A percentile compares a stretch with the other conserved stretches of the same genome.
Conservation (phyloP, 2,113 vertebrate genomes). For the Labrus mixtus region DNA sequence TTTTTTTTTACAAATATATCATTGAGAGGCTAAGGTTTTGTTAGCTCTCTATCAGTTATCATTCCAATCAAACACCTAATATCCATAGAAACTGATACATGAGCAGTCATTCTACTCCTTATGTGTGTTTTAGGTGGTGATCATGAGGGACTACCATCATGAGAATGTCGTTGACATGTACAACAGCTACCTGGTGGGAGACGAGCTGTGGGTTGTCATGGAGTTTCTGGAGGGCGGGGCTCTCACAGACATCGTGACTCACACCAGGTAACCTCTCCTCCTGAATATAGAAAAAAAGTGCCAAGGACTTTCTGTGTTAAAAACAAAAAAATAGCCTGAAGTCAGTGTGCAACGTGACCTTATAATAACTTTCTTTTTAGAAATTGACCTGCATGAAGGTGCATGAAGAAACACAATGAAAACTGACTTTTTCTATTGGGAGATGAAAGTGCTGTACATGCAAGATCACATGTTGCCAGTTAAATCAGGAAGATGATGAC, state of each 20-base stretch:
- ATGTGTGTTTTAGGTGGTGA: constrained; percentile 89
- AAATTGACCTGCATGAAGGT: no score
- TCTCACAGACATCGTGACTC: constrained; percentile 97
- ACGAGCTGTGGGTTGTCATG: constrained; percentile 99
- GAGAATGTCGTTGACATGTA: constrained; percentile 99
- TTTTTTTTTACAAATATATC: background rate
- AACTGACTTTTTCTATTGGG: no score
- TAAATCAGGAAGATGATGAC: no score
- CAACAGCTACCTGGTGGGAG: constrained; percentile 96
- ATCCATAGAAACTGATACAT: background rate
- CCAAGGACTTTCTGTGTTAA: no score
- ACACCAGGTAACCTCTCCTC: constrained; percentile 89
- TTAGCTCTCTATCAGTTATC: background rate
- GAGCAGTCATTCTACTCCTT: background rate
- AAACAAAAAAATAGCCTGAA: no score
- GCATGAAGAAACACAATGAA: no score
- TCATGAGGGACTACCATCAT: constrained; percentile 99
- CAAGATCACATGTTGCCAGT: no score
- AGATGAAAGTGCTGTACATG: no score
- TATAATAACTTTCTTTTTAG: no score
- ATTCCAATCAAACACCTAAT: background rate
- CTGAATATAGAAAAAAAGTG: background rate
- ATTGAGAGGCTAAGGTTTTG: background rate
- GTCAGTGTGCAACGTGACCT: no score
- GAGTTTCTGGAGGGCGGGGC: constrained; percentile 98